These are phyloP conservation scores for Sipha maydis DNA, from an alignment of 2,888 invertebrate genomes.

Conservation along the genomic window DNA sequence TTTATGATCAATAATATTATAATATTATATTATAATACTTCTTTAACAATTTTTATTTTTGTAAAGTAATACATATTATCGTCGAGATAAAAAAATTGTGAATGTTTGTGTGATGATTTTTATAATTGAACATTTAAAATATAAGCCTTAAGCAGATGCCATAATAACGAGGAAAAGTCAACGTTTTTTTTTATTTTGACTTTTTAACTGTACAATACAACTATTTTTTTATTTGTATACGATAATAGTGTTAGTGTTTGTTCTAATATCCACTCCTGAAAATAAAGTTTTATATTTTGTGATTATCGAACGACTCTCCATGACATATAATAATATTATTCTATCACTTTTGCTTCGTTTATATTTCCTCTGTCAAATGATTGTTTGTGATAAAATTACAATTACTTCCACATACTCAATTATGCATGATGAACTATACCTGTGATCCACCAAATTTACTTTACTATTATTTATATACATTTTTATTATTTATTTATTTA, in stretches of 20 bases:
- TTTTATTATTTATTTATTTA: too few species aligned
- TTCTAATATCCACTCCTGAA: not conserved
- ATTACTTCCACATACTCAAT: not conserved
- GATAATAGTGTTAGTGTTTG: not conserved
- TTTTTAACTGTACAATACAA: not conserved
- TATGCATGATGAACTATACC: slow-evolving; percentile 11
- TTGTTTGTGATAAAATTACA: not conserved
- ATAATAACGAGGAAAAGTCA: not conserved
- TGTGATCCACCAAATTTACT: slow-evolving; percentile 26
- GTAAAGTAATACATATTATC: not conserved
- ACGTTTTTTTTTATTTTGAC: not conserved
- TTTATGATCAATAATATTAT: not conserved
- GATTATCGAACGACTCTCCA: not conserved
- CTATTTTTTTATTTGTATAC: not conserved
- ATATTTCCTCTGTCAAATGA: not conserved
- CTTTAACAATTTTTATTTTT: not conserved
- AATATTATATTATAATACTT: not conserved
- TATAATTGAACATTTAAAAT: not conserved
- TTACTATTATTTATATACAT: not conserved
- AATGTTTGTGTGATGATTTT: not conserved
- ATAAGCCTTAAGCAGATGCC: not conserved
- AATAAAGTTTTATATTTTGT: not conserved
- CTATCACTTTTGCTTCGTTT: not conserved
- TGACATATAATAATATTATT: not conserved
- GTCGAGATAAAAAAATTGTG: not conserved